These are phyloP conservation scores for Sinelater perroti DNA, from an alignment of 2,888 invertebrate genomes.

Conservation along the genomic window DNA sequence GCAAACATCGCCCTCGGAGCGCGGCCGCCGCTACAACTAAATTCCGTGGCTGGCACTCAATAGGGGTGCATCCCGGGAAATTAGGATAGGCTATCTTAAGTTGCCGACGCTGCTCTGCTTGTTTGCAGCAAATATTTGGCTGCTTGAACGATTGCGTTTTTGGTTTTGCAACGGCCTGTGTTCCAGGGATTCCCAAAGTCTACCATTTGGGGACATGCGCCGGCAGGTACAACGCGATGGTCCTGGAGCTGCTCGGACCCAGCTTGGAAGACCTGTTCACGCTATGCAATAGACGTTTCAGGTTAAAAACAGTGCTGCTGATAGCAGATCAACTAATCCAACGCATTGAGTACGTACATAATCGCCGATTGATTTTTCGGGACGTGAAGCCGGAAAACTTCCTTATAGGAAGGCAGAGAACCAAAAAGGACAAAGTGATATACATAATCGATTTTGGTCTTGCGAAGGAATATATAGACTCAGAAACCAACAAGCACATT, in stretches of 20 bases:
- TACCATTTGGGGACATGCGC: slow-evolving; percentile 80
- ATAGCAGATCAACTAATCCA: slow-evolving; percentile 79
- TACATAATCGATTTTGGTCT: slow-evolving; percentile 99
- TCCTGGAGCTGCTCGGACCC: slow-evolving; percentile 77
- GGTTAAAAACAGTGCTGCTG: slow-evolving; percentile 77
- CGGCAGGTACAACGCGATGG: slow-evolving; percentile 75
- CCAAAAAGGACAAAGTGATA: slow-evolving; percentile 97
- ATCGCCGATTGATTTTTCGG: slow-evolving; percentile 97
- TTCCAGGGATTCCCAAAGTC: slow-evolving; percentile 72
- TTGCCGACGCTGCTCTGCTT: too few species aligned
- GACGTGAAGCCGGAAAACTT: slow-evolving; percentile 99
- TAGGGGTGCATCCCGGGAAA: too few species aligned
- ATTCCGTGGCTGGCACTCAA: too few species aligned
- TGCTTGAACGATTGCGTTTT: too few species aligned
- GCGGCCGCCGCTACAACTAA: slow-evolving; percentile 1
- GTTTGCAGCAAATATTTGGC: too few species aligned
- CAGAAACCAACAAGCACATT: slow-evolving; percentile 99
- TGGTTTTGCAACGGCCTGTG: too few species aligned
- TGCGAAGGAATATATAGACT: slow-evolving; percentile 99
- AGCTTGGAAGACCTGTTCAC: slow-evolving; percentile 79
- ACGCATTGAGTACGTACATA: slow-evolving; percentile 99
- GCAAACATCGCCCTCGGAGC: slow-evolving; percentile 2
- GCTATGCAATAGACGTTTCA: slow-evolving; percentile 74
- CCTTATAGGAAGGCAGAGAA: slow-evolving; percentile 96
- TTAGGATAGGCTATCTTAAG: too few species aligned